Conservation (phyloP, 1,140 invertebrate genomes). For the Listronotus oregonensis region DNA sequence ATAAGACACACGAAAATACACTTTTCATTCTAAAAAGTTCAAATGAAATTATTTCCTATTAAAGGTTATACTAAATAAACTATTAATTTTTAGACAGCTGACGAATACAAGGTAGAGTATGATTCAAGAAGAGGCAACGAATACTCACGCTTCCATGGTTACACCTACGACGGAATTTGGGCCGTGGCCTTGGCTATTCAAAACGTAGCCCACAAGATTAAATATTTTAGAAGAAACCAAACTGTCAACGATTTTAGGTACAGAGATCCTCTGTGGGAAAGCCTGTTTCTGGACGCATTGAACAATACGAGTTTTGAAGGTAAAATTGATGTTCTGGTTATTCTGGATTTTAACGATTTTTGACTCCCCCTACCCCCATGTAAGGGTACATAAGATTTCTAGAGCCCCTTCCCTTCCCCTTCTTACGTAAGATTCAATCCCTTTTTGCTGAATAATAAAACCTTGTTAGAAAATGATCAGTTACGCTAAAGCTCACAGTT, state of each 20-base stretch:
- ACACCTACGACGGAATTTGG: conserved; percentile 96
- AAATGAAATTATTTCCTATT: too few species aligned
- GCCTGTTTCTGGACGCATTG: conserved; percentile 83
- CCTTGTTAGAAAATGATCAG: too few species aligned
- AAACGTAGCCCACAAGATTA: conserved; percentile 76
- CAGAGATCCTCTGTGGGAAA: conserved; percentile 84
- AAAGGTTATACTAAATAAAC: too few species aligned
- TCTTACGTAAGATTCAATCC: too few species aligned
- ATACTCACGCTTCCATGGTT: conserved; percentile 94
- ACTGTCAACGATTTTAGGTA: conserved; percentile 82
- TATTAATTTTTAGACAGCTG: conserved; percentile 77
- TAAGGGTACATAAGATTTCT: too few species aligned
- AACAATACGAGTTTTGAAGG: conserved; percentile 91
- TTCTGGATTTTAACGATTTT: too few species aligned
- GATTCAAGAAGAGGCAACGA: conserved; percentile 76
- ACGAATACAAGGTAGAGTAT: conserved; percentile 86
- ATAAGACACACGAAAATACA: too few species aligned
- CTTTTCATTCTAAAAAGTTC: too few species aligned
- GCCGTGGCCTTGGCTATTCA: conserved; percentile 91
- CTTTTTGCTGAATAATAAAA: too few species aligned
- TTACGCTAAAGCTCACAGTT: too few species aligned
- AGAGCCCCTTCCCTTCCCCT: too few species aligned
- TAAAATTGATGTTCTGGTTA: conserved; percentile 51
- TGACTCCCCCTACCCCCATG: too few species aligned
- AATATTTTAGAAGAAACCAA: conserved; percentile 65